phyloP scores from a whole-genome alignment of 2,888 invertebrate genomes.

The Ormyrus thymus region DNA sequence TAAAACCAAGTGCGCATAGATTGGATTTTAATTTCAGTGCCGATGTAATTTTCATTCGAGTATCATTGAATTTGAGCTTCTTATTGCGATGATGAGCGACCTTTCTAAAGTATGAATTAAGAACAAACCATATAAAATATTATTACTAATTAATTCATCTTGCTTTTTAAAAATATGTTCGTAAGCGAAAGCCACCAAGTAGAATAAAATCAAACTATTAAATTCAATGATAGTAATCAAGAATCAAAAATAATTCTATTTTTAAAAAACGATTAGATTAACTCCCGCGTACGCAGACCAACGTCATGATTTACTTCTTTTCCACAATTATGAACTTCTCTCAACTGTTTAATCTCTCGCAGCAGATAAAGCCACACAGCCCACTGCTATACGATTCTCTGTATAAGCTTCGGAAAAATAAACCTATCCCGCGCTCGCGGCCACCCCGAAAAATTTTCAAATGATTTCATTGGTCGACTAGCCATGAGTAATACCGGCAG shows the following conservation, averaged over 20 bases:
- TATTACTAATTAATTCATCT: too few species aligned
- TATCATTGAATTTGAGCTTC: background rate
- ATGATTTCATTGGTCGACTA: slow-evolving; percentile 5
- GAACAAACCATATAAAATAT: too few species aligned
- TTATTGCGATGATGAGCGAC: too few species aligned
- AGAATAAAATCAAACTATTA: too few species aligned
- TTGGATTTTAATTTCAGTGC: slow-evolving; percentile 19
- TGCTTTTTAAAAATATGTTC: too few species aligned
- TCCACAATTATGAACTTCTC: slow-evolving; percentile 44
- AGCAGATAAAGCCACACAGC: slow-evolving; percentile 31
- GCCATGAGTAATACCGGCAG: slow-evolving; percentile 4
- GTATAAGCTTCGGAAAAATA: slow-evolving; percentile 40
- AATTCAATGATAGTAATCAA: too few species aligned
- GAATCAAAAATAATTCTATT: too few species aligned
- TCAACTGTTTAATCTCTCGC: slow-evolving; percentile 48
- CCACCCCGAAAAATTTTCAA: slow-evolving; percentile 21
- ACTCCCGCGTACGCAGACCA: background rate
- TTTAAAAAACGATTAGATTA: slow-evolving; percentile 30
- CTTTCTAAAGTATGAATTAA: too few species aligned
- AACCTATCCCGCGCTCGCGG: slow-evolving; percentile 6
- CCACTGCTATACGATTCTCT: slow-evolving; percentile 29
- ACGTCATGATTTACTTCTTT: slow-evolving; percentile 8
- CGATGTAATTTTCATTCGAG: background rate
- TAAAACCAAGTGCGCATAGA: slow-evolving; percentile 22
- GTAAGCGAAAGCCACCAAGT: too few species aligned